phyloP scores from a whole-genome alignment of 2,113 vertebrate genomes.

The Pangasianodon gigas region DNA sequence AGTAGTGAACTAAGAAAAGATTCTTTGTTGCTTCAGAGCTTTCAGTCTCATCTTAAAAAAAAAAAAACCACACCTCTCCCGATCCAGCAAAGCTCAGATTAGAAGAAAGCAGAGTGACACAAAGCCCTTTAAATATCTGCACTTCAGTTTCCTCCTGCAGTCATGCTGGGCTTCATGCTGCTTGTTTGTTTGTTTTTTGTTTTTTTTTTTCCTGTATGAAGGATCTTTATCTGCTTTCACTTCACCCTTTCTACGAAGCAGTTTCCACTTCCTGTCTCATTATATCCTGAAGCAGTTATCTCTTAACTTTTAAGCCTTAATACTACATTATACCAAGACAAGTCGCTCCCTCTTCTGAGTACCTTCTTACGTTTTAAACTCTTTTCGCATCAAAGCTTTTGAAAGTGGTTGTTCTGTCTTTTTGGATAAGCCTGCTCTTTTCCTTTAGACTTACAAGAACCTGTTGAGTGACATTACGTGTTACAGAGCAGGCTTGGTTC shows the following conservation, averaged over 20 bases:
- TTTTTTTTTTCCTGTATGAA: constrained; percentile 11
- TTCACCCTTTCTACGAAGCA: neutral
- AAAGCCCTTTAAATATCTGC: constrained; percentile 60
- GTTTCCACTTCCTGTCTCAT: constrained; percentile 15
- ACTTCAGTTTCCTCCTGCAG: constrained; percentile 34
- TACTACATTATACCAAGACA: neutral
- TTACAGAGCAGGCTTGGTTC: neutral
- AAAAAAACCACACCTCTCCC: constrained; percentile 1
- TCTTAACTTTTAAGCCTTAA: constrained; percentile 2
- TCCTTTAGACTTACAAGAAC: neutral
- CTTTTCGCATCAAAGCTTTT: neutral
- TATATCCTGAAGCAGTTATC: constrained; percentile 16
- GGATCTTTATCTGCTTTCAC: constrained; percentile 12
- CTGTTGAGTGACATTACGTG: neutral
- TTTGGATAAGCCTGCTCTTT: neutral
- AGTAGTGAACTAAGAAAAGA: constrained; percentile 1
- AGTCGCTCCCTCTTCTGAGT: neutral
- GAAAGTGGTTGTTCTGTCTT: neutral
- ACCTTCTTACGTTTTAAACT: neutral
- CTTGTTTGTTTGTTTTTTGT: constrained; percentile 42
- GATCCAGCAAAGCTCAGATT: constrained; percentile 60
- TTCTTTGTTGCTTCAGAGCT: constrained; percentile 29
- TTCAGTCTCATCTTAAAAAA: constrained; percentile 53
- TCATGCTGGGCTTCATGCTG: constrained; percentile 28
- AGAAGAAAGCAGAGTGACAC: constrained; percentile 61